Evolutionary conservation across 2,113 vertebrate species (phyloP), one percentile per base, ranked within the genome.

Genomic region (Fregata magnificens): DNA sequence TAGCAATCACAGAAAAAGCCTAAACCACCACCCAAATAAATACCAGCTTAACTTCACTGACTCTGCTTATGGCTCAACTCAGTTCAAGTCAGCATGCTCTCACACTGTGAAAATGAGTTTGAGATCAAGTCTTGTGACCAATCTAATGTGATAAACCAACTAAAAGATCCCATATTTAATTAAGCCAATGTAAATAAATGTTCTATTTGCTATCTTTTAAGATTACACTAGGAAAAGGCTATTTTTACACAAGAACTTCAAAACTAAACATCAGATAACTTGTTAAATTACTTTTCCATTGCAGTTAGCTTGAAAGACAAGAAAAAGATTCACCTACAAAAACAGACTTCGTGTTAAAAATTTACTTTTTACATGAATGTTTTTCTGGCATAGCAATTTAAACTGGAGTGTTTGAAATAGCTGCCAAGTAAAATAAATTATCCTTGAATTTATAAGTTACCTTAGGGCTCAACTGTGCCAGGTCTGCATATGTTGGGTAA

Each of bases 341-440:
- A 95, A 34, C 71, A 95, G 80, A 94, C 85, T 80, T 96, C 85
- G 53, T 45, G 8, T 78, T 89, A 85, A 96, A 96, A 88, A 88
- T 86, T 86, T 88, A 85, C 61, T 95, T 97, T 88, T 97, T 79
- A 93, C 56, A 92, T 58, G 36, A 91, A 62, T 84, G 38, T 82
- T 97, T 96, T 95, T 67, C 90, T 98, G 97, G 97, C 91, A 95
- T 80, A 92, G 34, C 45, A 85, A 73, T 94, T 96, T 97, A 97
- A 93, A 80, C 47, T 76, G 87, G 91, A 97, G 91, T 49, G 82
- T 96, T 94, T 98, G 90, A 97, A 96, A 97, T 80, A 90, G 82
- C 63, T 98, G 97, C 98, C 97, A 98, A 97, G 56, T 84, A 97
- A 98, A 99, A 98, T 95, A 98, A 93, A 98, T 98, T 98, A 98